These are phyloP conservation scores for Lathamus discolor DNA, from an alignment of 2,113 vertebrate genomes.

Conservation along the genomic window DNA sequence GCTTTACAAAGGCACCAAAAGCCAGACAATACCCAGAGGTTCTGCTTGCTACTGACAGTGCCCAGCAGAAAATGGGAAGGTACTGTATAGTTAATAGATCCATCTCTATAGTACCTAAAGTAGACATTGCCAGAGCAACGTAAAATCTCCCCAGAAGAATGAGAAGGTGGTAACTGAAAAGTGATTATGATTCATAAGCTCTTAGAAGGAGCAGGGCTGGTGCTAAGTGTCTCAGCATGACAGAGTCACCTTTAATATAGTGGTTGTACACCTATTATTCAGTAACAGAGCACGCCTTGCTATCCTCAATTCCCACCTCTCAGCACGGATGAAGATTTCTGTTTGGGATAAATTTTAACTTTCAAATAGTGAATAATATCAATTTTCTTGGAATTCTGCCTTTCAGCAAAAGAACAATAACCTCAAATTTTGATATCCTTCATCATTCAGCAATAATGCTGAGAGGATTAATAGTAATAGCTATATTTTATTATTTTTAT, in stretches of 20 bases:
- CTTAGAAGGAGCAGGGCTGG: background rate
- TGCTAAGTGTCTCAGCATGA: background rate
- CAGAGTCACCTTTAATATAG: background rate
- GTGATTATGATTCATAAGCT: background rate
- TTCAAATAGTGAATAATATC: background rate
- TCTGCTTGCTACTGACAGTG: background rate
- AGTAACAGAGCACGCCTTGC: background rate
- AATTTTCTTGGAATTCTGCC: background rate
- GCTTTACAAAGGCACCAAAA: constrained; percentile 5
- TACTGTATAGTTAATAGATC: background rate
- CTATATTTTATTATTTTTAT: constrained; percentile 49
- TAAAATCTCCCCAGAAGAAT: background rate
- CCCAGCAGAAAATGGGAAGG: background rate
- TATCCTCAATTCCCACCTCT: background rate
- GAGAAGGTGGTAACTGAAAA: background rate
- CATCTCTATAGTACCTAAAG: background rate
- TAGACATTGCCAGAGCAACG: background rate
- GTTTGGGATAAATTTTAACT: background rate
- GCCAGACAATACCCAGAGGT: background rate
- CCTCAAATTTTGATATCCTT: background rate
- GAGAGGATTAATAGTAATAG: background rate
- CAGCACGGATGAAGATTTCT: background rate
- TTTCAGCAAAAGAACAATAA: background rate
- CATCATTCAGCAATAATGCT: background rate
- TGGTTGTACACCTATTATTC: background rate